phyloP scores from a whole-genome alignment of 2,113 vertebrate species.

The Paraplagusia blochii region DNA sequence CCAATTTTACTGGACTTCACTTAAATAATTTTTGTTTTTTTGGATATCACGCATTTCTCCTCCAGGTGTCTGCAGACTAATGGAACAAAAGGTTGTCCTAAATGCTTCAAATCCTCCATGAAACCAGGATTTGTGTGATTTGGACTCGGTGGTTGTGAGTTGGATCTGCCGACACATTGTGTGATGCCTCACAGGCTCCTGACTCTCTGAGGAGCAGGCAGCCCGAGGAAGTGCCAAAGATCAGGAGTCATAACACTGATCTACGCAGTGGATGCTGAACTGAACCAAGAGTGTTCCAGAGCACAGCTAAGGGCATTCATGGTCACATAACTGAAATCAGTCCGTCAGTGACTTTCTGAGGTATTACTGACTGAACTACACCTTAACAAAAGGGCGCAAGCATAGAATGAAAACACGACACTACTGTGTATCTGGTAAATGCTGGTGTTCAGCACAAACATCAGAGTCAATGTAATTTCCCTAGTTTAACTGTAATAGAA shows the following conservation, averaged over 20 bases:
- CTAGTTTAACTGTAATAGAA: slow-evolving; percentile 15
- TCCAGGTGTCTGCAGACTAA: slow-evolving; percentile 91
- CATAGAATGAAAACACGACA: slow-evolving; percentile 19
- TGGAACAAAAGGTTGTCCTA: slow-evolving; percentile 89
- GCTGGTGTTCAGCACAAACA: slow-evolving; percentile 18
- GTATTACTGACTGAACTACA: slow-evolving; percentile 15
- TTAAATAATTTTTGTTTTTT: too few relatives aligned
- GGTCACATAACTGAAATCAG: slow-evolving; percentile 28
- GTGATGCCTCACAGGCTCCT: slow-evolving; percentile 37
- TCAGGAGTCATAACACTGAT: slow-evolving; percentile 34
- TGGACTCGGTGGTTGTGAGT: slow-evolving; percentile 6
- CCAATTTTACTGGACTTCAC: too few relatives aligned
- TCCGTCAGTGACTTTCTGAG: slow-evolving; percentile 23
- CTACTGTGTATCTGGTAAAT: slow-evolving; percentile 1
- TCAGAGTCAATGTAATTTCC: slow-evolving; percentile 15
- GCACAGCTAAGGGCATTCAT: slow-evolving; percentile 28
- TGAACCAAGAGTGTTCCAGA: slow-evolving; percentile 23
- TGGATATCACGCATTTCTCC: slow-evolving; percentile 2
- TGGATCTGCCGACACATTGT: slow-evolving; percentile 42
- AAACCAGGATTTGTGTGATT: slow-evolving; percentile 95
- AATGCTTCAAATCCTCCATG: slow-evolving; percentile 89
- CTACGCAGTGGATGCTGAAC: slow-evolving; percentile 34
- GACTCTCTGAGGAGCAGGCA: slow-evolving; percentile 47
- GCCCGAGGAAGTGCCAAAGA: slow-evolving; percentile 44
- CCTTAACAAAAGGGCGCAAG: slow-evolving; percentile 37